These are phyloP conservation scores for Polypterus senegalus DNA, from an alignment of 2,113 vertebrate genomes.

Conservation along the genomic window DNA sequence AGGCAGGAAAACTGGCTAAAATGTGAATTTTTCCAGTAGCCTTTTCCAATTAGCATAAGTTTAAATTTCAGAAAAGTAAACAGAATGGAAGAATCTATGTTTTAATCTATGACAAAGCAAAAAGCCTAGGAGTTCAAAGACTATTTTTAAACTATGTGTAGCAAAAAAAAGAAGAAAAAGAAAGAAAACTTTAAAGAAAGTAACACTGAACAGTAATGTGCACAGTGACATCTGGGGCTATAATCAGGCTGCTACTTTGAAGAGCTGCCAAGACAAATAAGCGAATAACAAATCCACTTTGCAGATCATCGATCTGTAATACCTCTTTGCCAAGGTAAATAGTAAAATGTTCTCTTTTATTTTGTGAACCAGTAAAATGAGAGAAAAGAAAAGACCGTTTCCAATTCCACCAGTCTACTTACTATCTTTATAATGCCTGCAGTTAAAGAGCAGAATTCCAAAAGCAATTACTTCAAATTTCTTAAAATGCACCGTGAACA, in stretches of 20 bases:
- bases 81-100: too few species aligned
- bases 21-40: too few species aligned
- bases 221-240: constrained; percentile 94
- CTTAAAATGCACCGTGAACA: too few species aligned
- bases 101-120: constrained; percentile 11
- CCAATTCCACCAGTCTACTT: constrained; percentile 19
- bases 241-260: constrained; percentile 92
- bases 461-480: too few species aligned
- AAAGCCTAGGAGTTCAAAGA: constrained; percentile 47
- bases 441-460: too few species aligned
- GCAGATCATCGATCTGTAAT: constrained; percentile 93
- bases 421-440: too few species aligned
- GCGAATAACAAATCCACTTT: constrained; percentile 99
- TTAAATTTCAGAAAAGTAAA: too few species aligned
- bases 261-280: constrained; percentile 98
- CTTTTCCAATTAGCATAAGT: too few species aligned
- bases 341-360: constrained; percentile 76
- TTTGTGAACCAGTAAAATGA: constrained; percentile 67
- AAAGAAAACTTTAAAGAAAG: constrained; percentile 50
- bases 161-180: constrained; percentile 57
- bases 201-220: constrained; percentile 64
- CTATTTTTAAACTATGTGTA: constrained; percentile 55
- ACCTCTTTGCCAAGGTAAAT: constrained; percentile 83
- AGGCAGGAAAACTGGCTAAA: too few species aligned
- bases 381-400: constrained; percentile 51